Conservation (phyloP, 1,140 invertebrate species). For the Cardiocondyla obscurior region DNA sequence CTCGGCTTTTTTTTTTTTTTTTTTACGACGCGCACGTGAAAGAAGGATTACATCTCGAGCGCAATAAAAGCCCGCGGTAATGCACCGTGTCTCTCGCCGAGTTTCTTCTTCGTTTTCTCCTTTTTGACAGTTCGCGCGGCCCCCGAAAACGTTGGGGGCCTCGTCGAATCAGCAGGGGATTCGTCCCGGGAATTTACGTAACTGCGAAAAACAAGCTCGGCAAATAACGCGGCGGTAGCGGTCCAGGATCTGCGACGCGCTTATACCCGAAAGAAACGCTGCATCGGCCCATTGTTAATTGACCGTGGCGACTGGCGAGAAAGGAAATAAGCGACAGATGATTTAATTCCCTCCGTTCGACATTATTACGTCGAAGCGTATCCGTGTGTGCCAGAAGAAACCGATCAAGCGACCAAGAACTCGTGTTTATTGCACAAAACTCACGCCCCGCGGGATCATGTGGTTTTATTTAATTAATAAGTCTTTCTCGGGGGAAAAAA, state of each 20-base stretch:
- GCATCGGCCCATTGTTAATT: not conserved
- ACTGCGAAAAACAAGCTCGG: slow-evolving; percentile 21
- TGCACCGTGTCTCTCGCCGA: not conserved
- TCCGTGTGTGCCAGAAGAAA: not conserved
- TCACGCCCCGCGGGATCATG: not conserved
- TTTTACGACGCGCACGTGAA: slow-evolving; percentile 31
- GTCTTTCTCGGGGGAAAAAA: no score
- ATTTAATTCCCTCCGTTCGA: slow-evolving; percentile 14
- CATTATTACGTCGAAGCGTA: not conserved
- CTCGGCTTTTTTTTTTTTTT: slow-evolving; percentile 34
- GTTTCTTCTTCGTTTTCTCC: slow-evolving; percentile 55
- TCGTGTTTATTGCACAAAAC: slow-evolving; percentile 6
- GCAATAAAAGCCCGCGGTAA: slow-evolving; percentile 48
- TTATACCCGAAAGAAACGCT: not conserved
- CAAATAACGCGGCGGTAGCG: not conserved
- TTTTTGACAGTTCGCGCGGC: slow-evolving; percentile 31
- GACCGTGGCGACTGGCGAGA: not conserved
- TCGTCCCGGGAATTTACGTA: slow-evolving; percentile 49
- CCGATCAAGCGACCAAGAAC: not conserved
- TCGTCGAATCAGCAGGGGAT: slow-evolving; percentile 12
- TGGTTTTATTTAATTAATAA: not conserved
- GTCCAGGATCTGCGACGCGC: not conserved
- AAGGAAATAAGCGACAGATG: not conserved
- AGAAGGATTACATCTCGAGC: not conserved
- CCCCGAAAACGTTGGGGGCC: not conserved